Percentiles rank a stretch among this genome's conserved stretches.
phyloP scores from a whole-genome alignment of 2,888 invertebrate genomes.

The Leucophenga maculata region DNA sequence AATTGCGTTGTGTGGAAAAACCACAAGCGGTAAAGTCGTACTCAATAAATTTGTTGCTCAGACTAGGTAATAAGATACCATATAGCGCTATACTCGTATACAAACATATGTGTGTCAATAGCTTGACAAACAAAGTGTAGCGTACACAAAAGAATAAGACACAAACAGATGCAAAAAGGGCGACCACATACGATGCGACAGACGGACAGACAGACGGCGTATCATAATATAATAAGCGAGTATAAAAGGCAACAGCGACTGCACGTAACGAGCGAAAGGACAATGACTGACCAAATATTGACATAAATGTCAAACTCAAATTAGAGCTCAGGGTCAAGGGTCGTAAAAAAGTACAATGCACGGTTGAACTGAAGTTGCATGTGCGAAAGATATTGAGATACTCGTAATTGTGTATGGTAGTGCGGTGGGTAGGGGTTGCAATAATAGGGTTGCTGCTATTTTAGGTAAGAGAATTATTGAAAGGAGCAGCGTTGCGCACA shows the following conservation, averaged over 20 bases:
- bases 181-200: conserved; percentile 3
- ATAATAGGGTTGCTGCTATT: not conserved
- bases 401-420: not conserved
- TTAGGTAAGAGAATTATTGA: not conserved
- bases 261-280: conserved; percentile 49
- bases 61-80: not conserved
- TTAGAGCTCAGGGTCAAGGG: conserved; percentile 67
- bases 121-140: conserved; percentile 3
- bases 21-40: conserved; percentile 47
- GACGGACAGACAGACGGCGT: conserved; percentile 53
- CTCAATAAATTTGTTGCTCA: conserved; percentile 45
- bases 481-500: not conserved
- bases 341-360: conserved; percentile 41
- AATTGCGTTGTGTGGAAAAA: conserved; percentile 22
- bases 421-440: not conserved
- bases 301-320: conserved; percentile 67
- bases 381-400: not conserved
- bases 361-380: conserved; percentile 28
- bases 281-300: conserved; percentile 67
- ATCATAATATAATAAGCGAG: conserved; percentile 59
- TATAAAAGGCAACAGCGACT: conserved; percentile 41
- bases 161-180: conserved; percentile 11
- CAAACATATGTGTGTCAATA: conserved; percentile 6
- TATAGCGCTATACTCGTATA: not conserved
- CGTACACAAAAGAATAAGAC: conserved; percentile 31